Conservation (phyloP, 2,797 vertebrate genomes). For the Phylloscopus collybita region DNA sequence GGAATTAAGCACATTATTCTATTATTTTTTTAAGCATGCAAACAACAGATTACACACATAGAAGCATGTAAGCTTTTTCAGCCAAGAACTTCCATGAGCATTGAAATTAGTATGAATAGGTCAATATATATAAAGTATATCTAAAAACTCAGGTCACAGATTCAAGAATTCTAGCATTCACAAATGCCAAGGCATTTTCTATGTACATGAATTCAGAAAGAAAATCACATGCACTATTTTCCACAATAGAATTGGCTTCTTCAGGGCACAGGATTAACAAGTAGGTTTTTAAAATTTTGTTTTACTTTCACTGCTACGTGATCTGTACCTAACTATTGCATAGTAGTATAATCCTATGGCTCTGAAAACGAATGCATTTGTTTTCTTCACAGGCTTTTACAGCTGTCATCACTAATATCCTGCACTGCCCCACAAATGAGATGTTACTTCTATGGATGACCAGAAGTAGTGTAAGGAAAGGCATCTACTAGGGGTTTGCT, state of each 20-base stretch:
- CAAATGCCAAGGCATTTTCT: not conserved
- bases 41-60: not conserved
- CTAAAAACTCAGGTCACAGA: not conserved
- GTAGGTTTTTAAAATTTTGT: not conserved
- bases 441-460: not conserved
- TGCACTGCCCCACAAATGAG: not conserved
- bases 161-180: not conserved
- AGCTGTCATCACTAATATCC: not conserved
- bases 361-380: not conserved
- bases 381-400: not conserved
- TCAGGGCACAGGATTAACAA: not conserved
- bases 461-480: not conserved
- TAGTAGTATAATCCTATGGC: not conserved
- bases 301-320: not conserved
- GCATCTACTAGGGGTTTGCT: not conserved
- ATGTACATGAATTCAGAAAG: not conserved
- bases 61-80: not conserved
- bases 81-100: not conserved
- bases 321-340: not conserved
- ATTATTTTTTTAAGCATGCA: not conserved
- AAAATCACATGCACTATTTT: not conserved
- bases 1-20: not conserved
- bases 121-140: not conserved
- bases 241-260: not conserved
- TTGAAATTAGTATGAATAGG: not conserved